These are phyloP conservation scores for Catharus ustulatus DNA, from an alignment of 2,797 vertebrate genomes.

Conservation along the genomic window DNA sequence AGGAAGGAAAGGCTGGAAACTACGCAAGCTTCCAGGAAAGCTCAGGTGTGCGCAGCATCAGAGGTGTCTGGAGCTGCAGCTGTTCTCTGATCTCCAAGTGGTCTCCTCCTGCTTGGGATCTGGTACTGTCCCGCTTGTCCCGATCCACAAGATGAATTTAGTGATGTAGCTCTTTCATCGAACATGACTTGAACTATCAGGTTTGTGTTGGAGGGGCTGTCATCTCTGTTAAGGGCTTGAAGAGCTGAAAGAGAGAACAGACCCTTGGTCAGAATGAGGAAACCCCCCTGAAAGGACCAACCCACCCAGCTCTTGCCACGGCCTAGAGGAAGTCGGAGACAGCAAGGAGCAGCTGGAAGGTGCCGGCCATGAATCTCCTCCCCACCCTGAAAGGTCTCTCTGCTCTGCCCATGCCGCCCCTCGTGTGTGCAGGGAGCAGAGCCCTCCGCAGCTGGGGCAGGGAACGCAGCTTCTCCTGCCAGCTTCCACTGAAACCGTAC, in stretches of 20 bases:
- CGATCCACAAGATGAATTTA: background rate
- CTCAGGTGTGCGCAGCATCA: background rate
- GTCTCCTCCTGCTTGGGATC: background rate
- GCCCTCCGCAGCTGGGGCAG: accelerated
- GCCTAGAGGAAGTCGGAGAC: background rate
- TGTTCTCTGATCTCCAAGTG: background rate
- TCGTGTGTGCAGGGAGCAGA: accelerated
- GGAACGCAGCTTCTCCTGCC: background rate
- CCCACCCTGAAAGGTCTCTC: background rate
- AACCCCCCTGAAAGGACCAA: background rate
- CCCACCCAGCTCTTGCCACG: background rate
- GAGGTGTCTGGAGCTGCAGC: background rate
- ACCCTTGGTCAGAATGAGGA: background rate
- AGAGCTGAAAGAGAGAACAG: background rate
- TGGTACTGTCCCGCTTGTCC: background rate
- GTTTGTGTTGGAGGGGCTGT: background rate
- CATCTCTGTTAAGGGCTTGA: background rate
- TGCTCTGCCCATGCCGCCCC: background rate
- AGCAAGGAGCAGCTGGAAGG: background rate
- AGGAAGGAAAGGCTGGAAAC: background rate
- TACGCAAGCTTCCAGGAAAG: background rate
- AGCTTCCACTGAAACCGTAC: accelerated
- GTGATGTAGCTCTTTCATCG: background rate
- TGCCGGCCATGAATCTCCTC: background rate
- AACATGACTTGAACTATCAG: background rate